These are phyloP conservation scores for Acanthiza pusilla DNA, from an alignment of 2,797 vertebrate genomes.

Conservation along the genomic window DNA sequence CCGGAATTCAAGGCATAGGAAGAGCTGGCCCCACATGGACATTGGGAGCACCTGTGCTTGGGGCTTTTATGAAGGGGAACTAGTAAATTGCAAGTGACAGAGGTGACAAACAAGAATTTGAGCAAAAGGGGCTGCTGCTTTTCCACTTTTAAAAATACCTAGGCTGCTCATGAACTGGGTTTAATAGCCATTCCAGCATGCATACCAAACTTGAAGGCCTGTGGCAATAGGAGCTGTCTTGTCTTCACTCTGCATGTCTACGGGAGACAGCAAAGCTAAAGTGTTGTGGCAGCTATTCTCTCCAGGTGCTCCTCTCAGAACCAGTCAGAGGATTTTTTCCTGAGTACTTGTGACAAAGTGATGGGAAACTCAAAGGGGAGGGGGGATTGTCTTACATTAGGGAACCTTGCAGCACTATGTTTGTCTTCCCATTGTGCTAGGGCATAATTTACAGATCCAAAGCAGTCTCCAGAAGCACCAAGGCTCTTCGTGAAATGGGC, in stretches of 20 bases:
- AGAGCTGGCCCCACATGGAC: background rate
- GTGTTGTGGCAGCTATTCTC: background rate
- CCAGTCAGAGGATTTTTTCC: background rate
- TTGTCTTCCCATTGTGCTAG: background rate
- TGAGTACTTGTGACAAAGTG: background rate
- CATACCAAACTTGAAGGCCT: slow-evolving; percentile 14
- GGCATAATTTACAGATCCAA: slow-evolving; percentile 44
- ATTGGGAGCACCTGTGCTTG: background rate
- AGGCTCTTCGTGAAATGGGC: background rate
- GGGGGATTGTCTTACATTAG: background rate
- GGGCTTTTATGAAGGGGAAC: background rate
- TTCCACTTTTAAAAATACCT: background rate
- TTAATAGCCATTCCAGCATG: slow-evolving; percentile 36
- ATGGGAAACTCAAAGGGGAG: background rate
- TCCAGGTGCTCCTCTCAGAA: background rate
- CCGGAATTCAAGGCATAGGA: background rate
- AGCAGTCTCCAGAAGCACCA: slow-evolving; percentile 10
- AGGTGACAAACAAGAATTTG: background rate
- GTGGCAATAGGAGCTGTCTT: slow-evolving; percentile 26
- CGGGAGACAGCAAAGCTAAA: background rate
- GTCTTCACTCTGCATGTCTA: background rate
- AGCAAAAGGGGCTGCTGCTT: slow-evolving; percentile 10
- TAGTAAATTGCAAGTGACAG: background rate
- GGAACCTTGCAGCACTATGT: background rate
- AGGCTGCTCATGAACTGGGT: background rate